phyloP scores from a whole-genome alignment of 1,140 invertebrate genomes.

The Schlechtendalia chinensis region DNA sequence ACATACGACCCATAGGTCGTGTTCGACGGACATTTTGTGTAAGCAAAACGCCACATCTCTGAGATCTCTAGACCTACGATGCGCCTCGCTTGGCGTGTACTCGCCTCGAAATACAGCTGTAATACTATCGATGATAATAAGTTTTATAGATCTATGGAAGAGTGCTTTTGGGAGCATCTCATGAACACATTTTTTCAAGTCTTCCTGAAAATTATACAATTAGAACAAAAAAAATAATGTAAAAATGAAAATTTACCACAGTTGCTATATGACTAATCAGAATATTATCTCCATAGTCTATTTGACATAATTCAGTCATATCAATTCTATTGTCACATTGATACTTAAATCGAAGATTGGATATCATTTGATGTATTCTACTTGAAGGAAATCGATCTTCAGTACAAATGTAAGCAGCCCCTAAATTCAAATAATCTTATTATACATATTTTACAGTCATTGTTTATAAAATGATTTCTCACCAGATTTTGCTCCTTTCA shows the following conservation, averaged over 20 bases:
- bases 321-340: conserved; percentile 52
- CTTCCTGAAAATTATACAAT: conserved; percentile 58
- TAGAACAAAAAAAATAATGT: conserved; percentile 31
- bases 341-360: conserved; percentile 52
- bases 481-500: conserved; percentile 60
- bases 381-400: conserved; percentile 73
- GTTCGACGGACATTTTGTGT: conserved; percentile 60
- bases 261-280: conserved; percentile 65
- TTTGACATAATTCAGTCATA: conserved; percentile 54
- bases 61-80: conserved; percentile 62
- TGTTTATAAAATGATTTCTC: conserved; percentile 44
- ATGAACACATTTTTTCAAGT: conserved; percentile 62
- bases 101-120: conserved; percentile 70
- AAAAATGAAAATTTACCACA: conserved; percentile 58
- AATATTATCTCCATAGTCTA: conserved; percentile 59
- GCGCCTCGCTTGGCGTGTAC: conserved; percentile 58
- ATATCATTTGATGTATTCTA: conserved; percentile 62
- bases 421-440: conserved; percentile 53
- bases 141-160: conserved; percentile 57
- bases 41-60: conserved; percentile 62
- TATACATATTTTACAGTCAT: neutral
- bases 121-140: conserved; percentile 75
- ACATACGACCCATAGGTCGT: conserved; percentile 65
- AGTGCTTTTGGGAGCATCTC: conserved; percentile 59
- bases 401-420: conserved; percentile 73